Conservation (phyloP, 2,113 vertebrate species). For the Zapus hudsonius region DNA sequence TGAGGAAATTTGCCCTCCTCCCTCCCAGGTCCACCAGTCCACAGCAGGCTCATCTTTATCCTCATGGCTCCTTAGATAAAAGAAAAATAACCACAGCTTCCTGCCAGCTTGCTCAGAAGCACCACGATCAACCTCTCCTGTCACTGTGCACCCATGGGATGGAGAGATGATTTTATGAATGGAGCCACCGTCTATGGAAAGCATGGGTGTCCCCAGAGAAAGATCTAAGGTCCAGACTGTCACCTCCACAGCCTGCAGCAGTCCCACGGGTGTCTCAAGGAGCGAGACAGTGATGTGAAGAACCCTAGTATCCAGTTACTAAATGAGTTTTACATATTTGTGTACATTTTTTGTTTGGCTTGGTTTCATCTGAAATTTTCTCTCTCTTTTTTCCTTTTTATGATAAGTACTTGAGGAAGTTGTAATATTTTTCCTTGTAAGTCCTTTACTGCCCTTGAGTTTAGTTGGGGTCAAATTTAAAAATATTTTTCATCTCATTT, state of each 20-base stretch:
- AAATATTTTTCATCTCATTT: constrained; percentile 73
- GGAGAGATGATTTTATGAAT: constrained; percentile 11
- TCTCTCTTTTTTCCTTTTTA: constrained; percentile 50
- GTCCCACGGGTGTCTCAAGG: background rate
- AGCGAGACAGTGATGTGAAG: background rate
- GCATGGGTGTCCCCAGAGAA: background rate
- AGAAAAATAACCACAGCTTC: background rate
- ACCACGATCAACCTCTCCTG: background rate
- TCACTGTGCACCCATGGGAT: background rate
- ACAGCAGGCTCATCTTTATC: background rate
- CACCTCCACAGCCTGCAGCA: background rate
- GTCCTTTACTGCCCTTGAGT: constrained; percentile 60
- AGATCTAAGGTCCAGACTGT: background rate
- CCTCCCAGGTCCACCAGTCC: background rate
- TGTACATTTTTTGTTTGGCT: background rate
- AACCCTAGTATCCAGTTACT: background rate
- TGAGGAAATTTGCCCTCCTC: background rate
- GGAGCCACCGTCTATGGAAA: background rate
- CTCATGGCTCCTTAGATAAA: background rate
- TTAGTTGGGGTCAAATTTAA: constrained; percentile 66
- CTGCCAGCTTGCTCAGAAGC: background rate
- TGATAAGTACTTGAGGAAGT: constrained; percentile 8
- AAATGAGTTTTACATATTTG: background rate
- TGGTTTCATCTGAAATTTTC: constrained; percentile 47
- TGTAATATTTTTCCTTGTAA: constrained; percentile 50